Conservation (phyloP, 2,113 vertebrate species). For the Piprites chloris region DNA sequence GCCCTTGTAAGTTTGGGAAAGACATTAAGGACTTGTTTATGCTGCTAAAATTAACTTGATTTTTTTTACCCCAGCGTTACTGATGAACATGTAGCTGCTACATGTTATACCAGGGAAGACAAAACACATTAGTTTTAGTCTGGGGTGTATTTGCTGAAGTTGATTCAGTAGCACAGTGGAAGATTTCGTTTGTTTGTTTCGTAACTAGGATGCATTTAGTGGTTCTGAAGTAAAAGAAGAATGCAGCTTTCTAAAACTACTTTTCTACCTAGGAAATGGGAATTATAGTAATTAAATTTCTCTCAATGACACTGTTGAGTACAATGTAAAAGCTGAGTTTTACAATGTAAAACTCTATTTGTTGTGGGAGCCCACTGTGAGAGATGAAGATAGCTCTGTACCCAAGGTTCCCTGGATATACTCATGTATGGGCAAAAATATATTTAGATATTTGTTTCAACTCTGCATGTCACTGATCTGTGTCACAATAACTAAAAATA, state of each 20-base stretch:
- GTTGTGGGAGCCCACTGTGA: background rate
- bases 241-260: background rate
- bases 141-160: background rate
- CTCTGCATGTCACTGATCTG: background rate
- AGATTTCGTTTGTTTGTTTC: background rate
- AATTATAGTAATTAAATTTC: background rate
- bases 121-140: background rate
- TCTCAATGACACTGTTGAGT: background rate
- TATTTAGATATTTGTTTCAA: background rate
- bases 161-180: background rate
- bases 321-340: background rate
- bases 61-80: background rate
- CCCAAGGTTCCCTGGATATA: background rate
- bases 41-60: background rate
- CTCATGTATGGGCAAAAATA: background rate
- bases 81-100: background rate
- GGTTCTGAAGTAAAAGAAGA: background rate
- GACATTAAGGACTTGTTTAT: constrained; percentile 10
- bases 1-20: background rate
- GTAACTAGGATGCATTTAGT: background rate
- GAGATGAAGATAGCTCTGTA: background rate
- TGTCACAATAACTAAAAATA: constrained; percentile 18
- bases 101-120: background rate
- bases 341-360: too few relatives aligned
- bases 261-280: background rate